These are phyloP conservation scores for Camponotus fellah DNA, from an alignment of 2,888 invertebrate genomes.

Conservation along the genomic window DNA sequence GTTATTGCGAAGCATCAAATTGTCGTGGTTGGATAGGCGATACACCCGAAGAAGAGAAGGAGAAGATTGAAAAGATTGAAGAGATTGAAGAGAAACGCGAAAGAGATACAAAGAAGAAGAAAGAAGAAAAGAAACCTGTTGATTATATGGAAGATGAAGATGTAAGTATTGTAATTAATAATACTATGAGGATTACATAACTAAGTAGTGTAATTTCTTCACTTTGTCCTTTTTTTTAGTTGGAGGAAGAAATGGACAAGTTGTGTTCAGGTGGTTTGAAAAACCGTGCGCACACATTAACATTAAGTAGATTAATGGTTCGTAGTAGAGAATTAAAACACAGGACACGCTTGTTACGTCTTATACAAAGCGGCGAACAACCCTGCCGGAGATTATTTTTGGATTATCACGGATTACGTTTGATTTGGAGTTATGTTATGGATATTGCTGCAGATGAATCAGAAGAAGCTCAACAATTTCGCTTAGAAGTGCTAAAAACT, in stretches of 20 bases:
- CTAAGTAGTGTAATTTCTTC: neutral
- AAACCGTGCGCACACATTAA: constrained; percentile 96
- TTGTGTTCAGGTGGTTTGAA: constrained; percentile 93
- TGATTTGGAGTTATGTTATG: constrained; percentile 97
- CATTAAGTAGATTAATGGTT: constrained; percentile 96
- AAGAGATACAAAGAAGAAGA: constrained; percentile 77
- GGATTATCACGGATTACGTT: constrained; percentile 96
- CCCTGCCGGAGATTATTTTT: constrained; percentile 95
- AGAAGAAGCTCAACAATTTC: constrained; percentile 83
- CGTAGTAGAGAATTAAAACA: constrained; percentile 94
- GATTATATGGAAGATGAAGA: constrained; percentile 86
- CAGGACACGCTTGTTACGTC: constrained; percentile 91
- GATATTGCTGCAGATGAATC: constrained; percentile 89
- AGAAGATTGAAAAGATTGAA: constrained; percentile 86
- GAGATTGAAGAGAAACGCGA: constrained; percentile 71
- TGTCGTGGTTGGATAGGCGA: constrained; percentile 99
- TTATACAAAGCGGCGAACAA: constrained; percentile 93
- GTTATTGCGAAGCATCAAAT: constrained; percentile 95
- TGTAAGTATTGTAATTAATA: constrained; percentile 71
- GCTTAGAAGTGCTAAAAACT: constrained; percentile 91
- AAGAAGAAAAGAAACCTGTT: constrained; percentile 74
- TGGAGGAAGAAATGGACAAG: constrained; percentile 96
- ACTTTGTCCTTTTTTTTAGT: constrained; percentile 85
- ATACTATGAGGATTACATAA: neutral
- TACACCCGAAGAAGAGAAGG: constrained; percentile 92